Base-by-base conservation (phyloP, 2,113 vertebrate species). In the Chionodraco myersi region DNA sequence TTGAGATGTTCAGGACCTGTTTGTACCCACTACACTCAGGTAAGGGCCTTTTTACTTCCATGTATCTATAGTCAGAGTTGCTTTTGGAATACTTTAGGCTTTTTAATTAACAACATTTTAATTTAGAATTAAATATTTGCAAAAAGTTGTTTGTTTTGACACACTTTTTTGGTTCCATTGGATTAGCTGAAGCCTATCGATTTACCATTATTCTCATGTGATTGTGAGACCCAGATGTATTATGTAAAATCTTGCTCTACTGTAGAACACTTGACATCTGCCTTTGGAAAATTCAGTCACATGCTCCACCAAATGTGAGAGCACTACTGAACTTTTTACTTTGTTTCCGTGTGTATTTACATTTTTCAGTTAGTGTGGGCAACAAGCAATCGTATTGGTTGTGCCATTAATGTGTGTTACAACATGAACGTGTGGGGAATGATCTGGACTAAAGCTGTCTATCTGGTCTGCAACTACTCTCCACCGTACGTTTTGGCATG, bases 341-440 rank as follows among this genome's bases (percentile, higher is more conserved):
- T 51, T 75, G 6, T 26, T 36, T 26, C 0, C 68, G 13, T 54
- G 13, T 65, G 1, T 69, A 18, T 36, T 1, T 4, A 74, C 58
- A 79, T 78, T 72, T 30, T 86, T 1, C 79, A 99, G 98, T 94
- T 99, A 89, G 98, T 99, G 60, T 99, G 98, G 98, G 98, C 97
- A 57, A 99, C 97, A 6, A 99, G 96, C 83, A 99, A 94, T 90
- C 96, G 97, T 75, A 97, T 99, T 2, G 98, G 98, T 65, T 99
- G 98, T 92, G 97, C 98, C 79, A 96, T 99, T 92, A 99, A 98
- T 63, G 93, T 99, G 78, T 99, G 98, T 77, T 97, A 98, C 92
- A 99, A 99, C 91, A 99, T 99, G 98, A 99, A 99, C 70, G 96
- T 99, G 75, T 99, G 98, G 98, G 98, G 98, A 3, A 98, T 99